These are phyloP conservation scores for Channa striata DNA, from an alignment of 2,797 vertebrate species.

Conservation along the genomic window DNA sequence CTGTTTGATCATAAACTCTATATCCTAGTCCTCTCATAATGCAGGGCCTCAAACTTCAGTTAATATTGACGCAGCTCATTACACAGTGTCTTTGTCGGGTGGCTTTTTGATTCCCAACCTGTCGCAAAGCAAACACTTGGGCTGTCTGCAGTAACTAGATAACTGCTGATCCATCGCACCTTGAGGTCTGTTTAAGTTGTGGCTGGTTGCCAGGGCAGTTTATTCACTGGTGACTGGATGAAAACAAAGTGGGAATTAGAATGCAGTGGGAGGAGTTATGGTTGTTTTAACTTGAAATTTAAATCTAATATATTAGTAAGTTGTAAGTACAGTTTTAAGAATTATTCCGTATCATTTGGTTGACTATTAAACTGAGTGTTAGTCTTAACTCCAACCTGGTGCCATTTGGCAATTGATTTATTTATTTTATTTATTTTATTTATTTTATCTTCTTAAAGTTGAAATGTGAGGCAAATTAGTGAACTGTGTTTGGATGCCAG, in stretches of 20 bases:
- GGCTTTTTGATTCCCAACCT: constrained; percentile 68
- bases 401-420: not conserved
- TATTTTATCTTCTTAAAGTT: constrained; percentile 1
- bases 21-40: constrained; percentile 50
- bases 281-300: not conserved
- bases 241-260: constrained; percentile 27
- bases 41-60: constrained; percentile 75
- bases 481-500: constrained; percentile 47
- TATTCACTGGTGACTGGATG: constrained; percentile 34
- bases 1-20: constrained; percentile 23
- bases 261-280: not conserved
- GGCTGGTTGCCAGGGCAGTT: constrained; percentile 42
- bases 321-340: no score
- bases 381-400: not conserved
- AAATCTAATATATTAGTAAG: not conserved
- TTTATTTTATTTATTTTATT: not conserved
- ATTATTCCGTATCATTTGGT: not conserved
- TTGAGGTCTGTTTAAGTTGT: constrained; percentile 37
- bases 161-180: constrained; percentile 44
- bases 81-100: constrained; percentile 58
- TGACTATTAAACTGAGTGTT: not conserved
- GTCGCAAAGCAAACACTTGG: constrained; percentile 73
- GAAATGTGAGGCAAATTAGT: constrained; percentile 12
- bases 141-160: constrained; percentile 53
- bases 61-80: constrained; percentile 81